Conservation (phyloP, 1,140 invertebrate species). For the Sitobion miscanthi region DNA sequence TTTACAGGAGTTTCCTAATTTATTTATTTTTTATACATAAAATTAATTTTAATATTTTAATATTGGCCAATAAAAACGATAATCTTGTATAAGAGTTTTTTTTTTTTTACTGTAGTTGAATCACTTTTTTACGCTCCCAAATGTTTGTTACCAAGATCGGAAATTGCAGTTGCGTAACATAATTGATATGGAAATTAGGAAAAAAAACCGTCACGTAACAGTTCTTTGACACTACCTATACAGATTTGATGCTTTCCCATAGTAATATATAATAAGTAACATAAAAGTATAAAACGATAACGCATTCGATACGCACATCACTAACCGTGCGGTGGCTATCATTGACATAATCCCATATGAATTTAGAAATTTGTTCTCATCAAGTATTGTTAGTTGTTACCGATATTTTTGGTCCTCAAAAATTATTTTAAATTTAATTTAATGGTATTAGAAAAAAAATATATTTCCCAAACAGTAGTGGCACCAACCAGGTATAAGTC, state of each 20-base stretch:
- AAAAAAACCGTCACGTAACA: conserved; percentile 40
- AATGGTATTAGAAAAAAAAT: not conserved
- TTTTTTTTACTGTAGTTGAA: not conserved
- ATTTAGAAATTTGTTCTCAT: conserved; percentile 36
- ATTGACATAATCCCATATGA: conserved; percentile 33
- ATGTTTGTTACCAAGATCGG: not conserved
- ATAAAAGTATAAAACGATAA: not conserved
- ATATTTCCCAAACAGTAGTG: not conserved
- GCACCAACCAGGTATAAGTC: not conserved
- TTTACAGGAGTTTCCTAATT: not conserved
- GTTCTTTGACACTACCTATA: conserved; percentile 36
- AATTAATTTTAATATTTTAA: not conserved
- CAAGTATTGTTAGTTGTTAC: not conserved
- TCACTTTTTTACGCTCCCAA: not conserved
- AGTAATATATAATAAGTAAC: conserved; percentile 3
- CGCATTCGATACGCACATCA: conserved; percentile 44
- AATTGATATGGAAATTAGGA: conserved; percentile 39
- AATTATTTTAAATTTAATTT: not conserved
- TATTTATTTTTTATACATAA: not conserved
- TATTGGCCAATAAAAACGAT: not conserved
- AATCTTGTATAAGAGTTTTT: not conserved
- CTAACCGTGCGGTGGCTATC: not conserved
- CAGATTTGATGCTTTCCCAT: conserved; percentile 48
- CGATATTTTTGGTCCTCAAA: not conserved
- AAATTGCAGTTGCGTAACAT: conserved; percentile 43